Evolutionary conservation across 2,888 invertebrate species (phyloP).

Genomic region (Pseudococcus jackbeardsleyi): DNA sequence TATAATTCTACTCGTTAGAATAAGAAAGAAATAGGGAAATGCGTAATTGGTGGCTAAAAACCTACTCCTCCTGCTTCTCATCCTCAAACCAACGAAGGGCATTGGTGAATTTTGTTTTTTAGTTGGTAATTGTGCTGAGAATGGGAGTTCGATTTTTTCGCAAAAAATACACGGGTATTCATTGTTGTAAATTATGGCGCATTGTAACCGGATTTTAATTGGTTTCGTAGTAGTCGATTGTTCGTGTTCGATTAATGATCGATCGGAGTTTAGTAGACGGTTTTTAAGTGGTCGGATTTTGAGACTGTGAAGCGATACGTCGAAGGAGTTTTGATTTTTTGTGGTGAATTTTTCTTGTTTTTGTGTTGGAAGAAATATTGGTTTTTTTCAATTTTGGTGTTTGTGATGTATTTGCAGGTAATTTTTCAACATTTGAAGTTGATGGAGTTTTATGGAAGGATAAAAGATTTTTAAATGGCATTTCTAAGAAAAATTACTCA

Average conservation of each 20-base stretch:
- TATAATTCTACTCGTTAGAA: not conserved
- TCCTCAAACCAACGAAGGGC: not conserved
- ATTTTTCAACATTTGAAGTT: not conserved
- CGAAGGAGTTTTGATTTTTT: not conserved
- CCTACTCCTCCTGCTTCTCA: not conserved
- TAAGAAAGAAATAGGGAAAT: not conserved
- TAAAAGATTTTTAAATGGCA: too few relatives aligned
- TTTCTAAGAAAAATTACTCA: too few relatives aligned
- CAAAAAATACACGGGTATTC: not conserved
- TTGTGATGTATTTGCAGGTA: not conserved
- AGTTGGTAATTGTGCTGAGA: not conserved
- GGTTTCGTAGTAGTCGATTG: not conserved
- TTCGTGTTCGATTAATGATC: not conserved
- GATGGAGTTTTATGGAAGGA: too few relatives aligned
- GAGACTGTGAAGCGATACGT: not conserved
- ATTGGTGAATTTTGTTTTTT: not conserved
- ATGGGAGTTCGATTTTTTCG: not conserved
- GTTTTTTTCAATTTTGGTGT: not conserved
- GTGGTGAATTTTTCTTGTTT: not conserved
- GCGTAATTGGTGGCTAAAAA: not conserved
- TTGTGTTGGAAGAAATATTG: not conserved
- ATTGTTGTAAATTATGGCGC: constrained; percentile 13
- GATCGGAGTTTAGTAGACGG: not conserved
- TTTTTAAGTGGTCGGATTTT: not conserved
- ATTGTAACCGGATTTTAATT: constrained; percentile 44